A percentile compares a stretch with the other conserved stretches of the same genome.
phyloP scores from a whole-genome alignment of 2,113 vertebrate species.

The Anhinga anhinga region DNA sequence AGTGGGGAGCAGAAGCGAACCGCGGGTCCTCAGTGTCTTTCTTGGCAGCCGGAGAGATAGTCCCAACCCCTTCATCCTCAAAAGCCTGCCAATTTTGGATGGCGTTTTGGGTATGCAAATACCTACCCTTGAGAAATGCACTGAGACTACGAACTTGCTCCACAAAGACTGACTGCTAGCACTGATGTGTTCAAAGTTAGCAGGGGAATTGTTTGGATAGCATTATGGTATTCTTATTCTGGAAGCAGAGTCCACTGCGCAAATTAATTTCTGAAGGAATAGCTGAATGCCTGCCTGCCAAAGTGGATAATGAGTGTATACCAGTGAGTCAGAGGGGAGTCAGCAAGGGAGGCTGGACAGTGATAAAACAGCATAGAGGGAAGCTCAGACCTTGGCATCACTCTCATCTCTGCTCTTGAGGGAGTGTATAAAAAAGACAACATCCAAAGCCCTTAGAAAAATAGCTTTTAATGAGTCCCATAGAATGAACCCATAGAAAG shows the following conservation, averaged over 20 bases:
- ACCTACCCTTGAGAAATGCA: neutral
- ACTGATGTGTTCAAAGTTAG: neutral
- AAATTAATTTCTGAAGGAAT: slow-evolving; percentile 38
- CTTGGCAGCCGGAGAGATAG: neutral
- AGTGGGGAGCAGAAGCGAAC: neutral
- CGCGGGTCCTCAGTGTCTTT: neutral
- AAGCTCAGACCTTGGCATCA: slow-evolving; percentile 20
- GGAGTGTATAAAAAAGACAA: slow-evolving; percentile 4
- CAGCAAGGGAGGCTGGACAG: slow-evolving; percentile 16
- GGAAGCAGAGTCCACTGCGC: neutral
- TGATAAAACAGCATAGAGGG: neutral
- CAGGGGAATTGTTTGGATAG: neutral
- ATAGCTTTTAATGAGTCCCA: neutral
- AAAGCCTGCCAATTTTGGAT: neutral
- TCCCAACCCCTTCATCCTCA: neutral
- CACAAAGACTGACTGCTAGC: neutral
- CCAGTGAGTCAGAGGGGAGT: neutral
- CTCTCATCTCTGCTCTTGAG: slow-evolving; percentile 7
- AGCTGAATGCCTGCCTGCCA: neutral
- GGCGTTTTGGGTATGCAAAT: neutral
- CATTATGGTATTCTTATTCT: neutral
- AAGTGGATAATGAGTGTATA: neutral
- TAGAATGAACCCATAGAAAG: neutral
- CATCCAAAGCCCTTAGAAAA: slow-evolving; percentile 29
- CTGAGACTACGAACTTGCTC: neutral